Evolutionary conservation across 2,888 invertebrate species (phyloP), one percentile per base, ranked within the genome.

Genomic region (Crioceris asparagi): DNA sequence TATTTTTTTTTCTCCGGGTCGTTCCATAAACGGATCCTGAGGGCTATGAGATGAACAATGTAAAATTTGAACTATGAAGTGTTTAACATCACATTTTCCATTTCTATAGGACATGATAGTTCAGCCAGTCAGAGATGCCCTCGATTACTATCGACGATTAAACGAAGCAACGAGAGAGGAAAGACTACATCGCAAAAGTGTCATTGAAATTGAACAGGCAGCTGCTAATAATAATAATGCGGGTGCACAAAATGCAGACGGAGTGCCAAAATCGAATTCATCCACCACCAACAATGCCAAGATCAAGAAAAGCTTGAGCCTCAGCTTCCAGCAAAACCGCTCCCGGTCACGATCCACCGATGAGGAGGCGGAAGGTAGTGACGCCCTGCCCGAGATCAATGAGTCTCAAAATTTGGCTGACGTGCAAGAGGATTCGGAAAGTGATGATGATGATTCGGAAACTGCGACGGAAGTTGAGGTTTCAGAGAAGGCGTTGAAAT

Each of bases 381-480:
- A 32, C 52, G 56, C 31, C 35, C 68, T 35, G 32, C 42, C 34
- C 27, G 27, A 27, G 12, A 12, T 27, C 14, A 27, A 27, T 10
- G 27, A 12, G 7, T 14, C 12, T 3, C 4, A 15, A 5, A 27
- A 27, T 35, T 49, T 73, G 33, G 71, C 70, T 43, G 71, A 73
- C 54, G 61, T 72, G 29, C 67, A 67, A 10, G 72, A 73, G 50
- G 72, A 72, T 50, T 67, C 70, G 33, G 72, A 72, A 52, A 74
- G 72, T 50, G 75, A 74, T 8, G 55, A 55, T 39, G 71, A 75
- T 3, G 33, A 27, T 7, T 37, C 42, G 2, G 79, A 79, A 54
- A 78, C 79, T 1, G 80, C 77, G 31, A 79, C 78, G 17, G 80
- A 80, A 60, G 79, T 79, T 29, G 79, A 79, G 60, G 75, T 80